Evolutionary conservation across 2,113 vertebrate species (phyloP), one percentile per base, ranked within the genome.

Genomic region (Mus musculus): DNA sequence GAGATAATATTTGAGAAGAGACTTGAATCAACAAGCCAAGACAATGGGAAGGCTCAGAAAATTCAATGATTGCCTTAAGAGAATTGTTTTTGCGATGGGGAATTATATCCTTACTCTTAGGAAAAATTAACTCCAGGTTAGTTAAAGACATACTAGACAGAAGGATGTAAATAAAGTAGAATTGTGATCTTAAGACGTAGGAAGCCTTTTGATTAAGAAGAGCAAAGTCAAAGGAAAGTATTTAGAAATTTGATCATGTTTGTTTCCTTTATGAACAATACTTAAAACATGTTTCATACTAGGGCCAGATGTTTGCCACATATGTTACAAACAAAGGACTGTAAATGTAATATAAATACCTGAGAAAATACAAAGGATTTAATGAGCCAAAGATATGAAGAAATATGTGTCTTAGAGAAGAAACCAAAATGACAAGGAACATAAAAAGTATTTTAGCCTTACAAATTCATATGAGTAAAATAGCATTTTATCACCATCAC

Each of bases 391-490:
- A 30, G 54, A 63, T 71, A 71, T 8, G 54, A 78, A 80, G n/a
- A 87, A 24, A 56, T 12, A 12, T 5, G 46, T 65, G 5, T 75
- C 67, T 67, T 8, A 61, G 54, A 88, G 42, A 65, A 17, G 36
- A 89, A 92, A 76, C 46, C 28, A 67, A 73, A 49, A 54, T 72
- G 67, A 19, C 61, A 82, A 89, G 86, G 81, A 95, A 56, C 52
- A 63, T 89, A 33, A 85, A 88, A 88, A 30, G 42, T 89, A 80
- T 52, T 89, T 89, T 39, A 95, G 3, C 13, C 26, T 81, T 95
- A 93, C 28, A 61, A 88, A 63, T 69, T 73, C n/a, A 80, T 39
- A 33, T 13, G 86, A 61, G 1, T 63, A 7, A 88, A 84, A 33
- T 56, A 59, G 4, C 33, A 82, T 91, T 95, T 94, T 93, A 71